phyloP scores from a whole-genome alignment of 2,888 invertebrate genomes.

The Calliscelio sp. region DNA sequence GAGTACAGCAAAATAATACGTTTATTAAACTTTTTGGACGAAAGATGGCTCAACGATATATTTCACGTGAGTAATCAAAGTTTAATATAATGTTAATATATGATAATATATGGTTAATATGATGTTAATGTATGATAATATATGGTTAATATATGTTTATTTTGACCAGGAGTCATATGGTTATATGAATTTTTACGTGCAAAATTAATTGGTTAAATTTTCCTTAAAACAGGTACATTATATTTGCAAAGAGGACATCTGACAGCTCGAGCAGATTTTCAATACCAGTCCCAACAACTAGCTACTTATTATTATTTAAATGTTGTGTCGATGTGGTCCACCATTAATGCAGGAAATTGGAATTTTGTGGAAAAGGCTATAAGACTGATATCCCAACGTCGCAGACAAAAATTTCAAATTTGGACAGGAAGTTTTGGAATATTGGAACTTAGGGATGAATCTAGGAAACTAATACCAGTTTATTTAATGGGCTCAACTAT shows the following conservation, averaged over 20 bases:
- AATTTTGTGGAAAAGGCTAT: slow-evolving; percentile 38
- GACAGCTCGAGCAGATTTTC: slow-evolving; percentile 62
- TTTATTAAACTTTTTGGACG: no score
- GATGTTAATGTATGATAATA: no score
- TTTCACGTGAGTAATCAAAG: no score
- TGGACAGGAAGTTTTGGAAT: slow-evolving; percentile 64
- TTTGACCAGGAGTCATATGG: no score
- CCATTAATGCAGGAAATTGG: slow-evolving; percentile 64
- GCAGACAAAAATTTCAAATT: slow-evolving; percentile 24
- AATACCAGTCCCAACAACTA: slow-evolving; percentile 63
- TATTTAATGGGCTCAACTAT: slow-evolving; percentile 15
- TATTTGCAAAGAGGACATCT: slow-evolving; percentile 66
- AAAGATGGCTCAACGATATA: no score
- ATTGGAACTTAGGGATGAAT: slow-evolving; percentile 28
- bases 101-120: no score
- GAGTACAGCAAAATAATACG: no score
- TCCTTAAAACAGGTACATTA: slow-evolving; percentile 35
- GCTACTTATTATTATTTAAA: slow-evolving; percentile 60
- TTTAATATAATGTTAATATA: no score
- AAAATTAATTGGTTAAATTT: no score
- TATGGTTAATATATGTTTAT: no score
- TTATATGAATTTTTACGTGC: no score
- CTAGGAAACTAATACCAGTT: background rate
- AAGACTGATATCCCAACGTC: background rate
- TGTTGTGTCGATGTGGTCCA: slow-evolving; percentile 66